Evolutionary conservation across 2,888 invertebrate genomes (phyloP), one percentile per base, ranked within the genome.

Genomic region (Chydorus sphaericus): DNA sequence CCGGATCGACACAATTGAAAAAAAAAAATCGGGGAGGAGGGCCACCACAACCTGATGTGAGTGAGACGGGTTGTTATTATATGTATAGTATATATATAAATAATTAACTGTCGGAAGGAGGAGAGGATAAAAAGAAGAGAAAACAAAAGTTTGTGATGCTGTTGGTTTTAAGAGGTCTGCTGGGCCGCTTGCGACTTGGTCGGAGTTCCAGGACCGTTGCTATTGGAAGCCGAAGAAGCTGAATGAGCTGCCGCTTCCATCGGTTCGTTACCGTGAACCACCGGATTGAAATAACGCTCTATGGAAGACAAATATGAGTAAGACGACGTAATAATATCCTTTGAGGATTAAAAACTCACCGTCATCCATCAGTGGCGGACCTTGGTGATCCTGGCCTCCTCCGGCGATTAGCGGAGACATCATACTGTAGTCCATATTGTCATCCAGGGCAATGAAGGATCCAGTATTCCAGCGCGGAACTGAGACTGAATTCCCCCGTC

Each of bases 371-470:
- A 87, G 75, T 65, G 82, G 78, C 55, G 82, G 82, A 60, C 83
- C 80, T 65, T 80, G 80, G 60, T 78, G 76, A 62, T 80, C 79
- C 62, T 73, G 72, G 55, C 77, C 76, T 18, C 77, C 73, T 59
- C 76, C 74, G 30, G 67, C 64, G 63, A 80, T 78, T 60, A 79
- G 73, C 59, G 78, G 85, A 54, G 90, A 83, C 75, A 90, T 89
- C 79, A 93, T 88, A 69, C 84, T 89, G 73, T 94, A 93, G 73
- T 94, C 93, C 66, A 73, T 70, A 61, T 70, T 72, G 68, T 93
- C 93, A 68, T 94, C 94, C 65, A 90, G 74, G 55, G 84, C 81
- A 63, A 92, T 82, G 75, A 92, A 91, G 54, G 88, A 83, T 49
- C 78, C 77, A 54, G 85, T 79, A 69, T 83, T 89, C 92, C 92